Evolutionary conservation across 2,113 vertebrate genomes (phyloP), one percentile per base, ranked within the genome.

Genomic region (Procapra przewalskii): DNA sequence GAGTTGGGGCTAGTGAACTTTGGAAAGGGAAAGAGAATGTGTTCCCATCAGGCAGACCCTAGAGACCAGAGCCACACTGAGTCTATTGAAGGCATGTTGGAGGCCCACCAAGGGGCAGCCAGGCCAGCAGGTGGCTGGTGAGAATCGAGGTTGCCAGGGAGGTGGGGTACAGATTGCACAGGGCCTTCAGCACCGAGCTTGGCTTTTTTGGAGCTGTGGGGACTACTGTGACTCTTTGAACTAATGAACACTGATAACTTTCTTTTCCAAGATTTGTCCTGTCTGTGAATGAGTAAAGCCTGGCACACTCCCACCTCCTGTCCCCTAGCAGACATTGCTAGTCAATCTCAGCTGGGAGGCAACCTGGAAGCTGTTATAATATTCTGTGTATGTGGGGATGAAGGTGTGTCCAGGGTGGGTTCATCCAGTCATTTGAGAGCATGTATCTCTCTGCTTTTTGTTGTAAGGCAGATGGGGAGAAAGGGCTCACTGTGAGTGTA

Each of bases 301-400:
- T 55, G 27, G 40, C 43, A 55, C 5, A 9, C 8, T 79, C 36
- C 17, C 8, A 10, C 23, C 9, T 52, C 75, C 77, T 83, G 36
- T 91, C 60, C 67, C 86, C n/a, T 15, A 40, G 54, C 95, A 96
- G 96, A 91, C 95, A 93, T 96, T 55, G 85, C 88, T 96, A 92
- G 77, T 94, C 85, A 59, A 52, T 91, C 90, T 95, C 94, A 94
- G 57, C 14, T 25, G n/a, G 91, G 62, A 59, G 43, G 77, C 17
- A 21, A 4, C 77, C 79, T 36, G 10, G 93, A 64, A 90, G 21
- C 88, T 59, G 33, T n/a, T 57, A 2, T 0, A 57, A 60, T 43
- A 43, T 57, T 80, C 75, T 60, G 17, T 48, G 16, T 29, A 2
- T 25, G 11, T 7, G 59, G 48, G 62, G 45, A 54, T 45, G 57